phyloP scores from a whole-genome alignment of 2,113 vertebrate species.

The Egretta garzetta region DNA sequence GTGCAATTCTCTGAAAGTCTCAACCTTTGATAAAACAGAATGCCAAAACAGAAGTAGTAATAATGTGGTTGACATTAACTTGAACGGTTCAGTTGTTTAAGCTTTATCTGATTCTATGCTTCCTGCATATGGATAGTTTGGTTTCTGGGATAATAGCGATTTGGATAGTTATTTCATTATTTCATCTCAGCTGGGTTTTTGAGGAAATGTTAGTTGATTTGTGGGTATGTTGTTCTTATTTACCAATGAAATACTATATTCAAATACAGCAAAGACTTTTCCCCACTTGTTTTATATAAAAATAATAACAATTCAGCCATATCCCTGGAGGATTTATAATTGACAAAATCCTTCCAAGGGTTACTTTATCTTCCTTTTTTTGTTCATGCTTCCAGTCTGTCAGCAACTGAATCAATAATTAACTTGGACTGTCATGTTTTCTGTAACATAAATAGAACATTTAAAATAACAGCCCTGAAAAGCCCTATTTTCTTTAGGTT shows the following conservation, averaged over 20 bases:
- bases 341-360: not conserved
- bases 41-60: not conserved
- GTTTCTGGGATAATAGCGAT: slow-evolving; percentile 11
- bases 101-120: slow-evolving; percentile 2
- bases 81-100: not conserved
- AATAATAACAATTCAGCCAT: not conserved
- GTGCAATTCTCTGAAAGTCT: not conserved
- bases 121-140: slow-evolving; percentile 1
- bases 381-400: not conserved
- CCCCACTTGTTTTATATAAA: slow-evolving; percentile 3
- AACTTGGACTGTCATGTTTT: slow-evolving; percentile 14
- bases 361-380: not conserved
- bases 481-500: slow-evolving; percentile 25
- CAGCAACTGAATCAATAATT: slow-evolving; percentile 38
- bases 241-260: slow-evolving; percentile 15
- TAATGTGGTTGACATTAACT: not conserved
- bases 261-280: not conserved
- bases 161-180: slow-evolving; percentile 42
- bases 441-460: slow-evolving; percentile 29
- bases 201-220: slow-evolving; percentile 38
- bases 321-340: not conserved
- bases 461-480: slow-evolving; percentile 32
- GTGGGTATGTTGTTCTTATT: slow-evolving; percentile 35
- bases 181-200: slow-evolving; percentile 23
- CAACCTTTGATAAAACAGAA: not conserved